Conservation (phyloP, 2,797 vertebrate species). For the Hemitrygon akajei region DNA sequence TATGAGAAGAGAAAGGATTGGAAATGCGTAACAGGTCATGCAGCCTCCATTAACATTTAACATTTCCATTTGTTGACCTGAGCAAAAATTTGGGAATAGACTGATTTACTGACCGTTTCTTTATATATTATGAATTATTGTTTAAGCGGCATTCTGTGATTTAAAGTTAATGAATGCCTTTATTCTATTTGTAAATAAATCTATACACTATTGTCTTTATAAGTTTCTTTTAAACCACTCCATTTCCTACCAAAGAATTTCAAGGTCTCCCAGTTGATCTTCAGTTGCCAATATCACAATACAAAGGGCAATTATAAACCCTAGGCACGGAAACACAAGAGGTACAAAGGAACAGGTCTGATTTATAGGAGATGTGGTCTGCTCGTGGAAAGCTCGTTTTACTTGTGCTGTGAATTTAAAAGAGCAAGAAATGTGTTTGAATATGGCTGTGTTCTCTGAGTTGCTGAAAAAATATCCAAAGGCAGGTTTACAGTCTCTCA, state of each 20-base stretch:
- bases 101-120: not conserved
- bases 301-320: not conserved
- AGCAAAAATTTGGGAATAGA: too few relatives aligned
- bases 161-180: not conserved
- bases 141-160: not conserved
- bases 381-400: constrained; percentile 2
- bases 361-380: not conserved
- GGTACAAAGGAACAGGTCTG: not conserved
- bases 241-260: not conserved
- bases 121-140: not conserved
- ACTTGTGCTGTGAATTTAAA: too few relatives aligned
- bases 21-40: too few relatives aligned
- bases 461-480: not conserved
- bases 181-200: constrained; percentile 9
- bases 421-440: not conserved
- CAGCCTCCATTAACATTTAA: too few relatives aligned
- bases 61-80: too few relatives aligned
- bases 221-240: not conserved
- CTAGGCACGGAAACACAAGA: not conserved
- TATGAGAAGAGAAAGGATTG: too few relatives aligned
- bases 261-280: not conserved
- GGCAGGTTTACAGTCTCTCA: not conserved
- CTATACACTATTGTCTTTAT: not conserved
- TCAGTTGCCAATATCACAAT: not conserved
- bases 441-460: not conserved